These are phyloP conservation scores for Balaenoptera acutorostrata DNA, from an alignment of 2,113 vertebrate genomes.

Conservation along the genomic window DNA sequence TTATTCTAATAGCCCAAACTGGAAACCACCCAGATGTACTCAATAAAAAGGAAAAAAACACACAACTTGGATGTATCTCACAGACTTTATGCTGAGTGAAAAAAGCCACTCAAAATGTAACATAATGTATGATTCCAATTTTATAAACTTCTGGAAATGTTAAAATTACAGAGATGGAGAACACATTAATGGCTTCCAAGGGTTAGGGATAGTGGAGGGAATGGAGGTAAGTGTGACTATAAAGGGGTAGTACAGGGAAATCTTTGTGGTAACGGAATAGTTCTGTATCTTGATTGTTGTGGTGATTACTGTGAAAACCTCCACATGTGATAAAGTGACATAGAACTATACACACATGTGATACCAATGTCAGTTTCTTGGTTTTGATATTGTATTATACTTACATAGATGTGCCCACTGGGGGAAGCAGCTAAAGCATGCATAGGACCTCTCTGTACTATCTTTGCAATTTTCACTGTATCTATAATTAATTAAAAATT, in stretches of 20 bases:
- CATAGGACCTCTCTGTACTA: neutral
- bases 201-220: neutral
- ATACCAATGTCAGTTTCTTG: neutral
- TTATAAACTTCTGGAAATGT: neutral
- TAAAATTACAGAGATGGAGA: neutral
- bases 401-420: neutral
- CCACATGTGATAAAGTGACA: neutral
- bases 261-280: neutral
- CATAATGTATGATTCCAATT: neutral
- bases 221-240: neutral
- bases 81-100: neutral
- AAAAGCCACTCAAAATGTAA: neutral
- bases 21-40: neutral
- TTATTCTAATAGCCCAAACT: neutral
- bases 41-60: slow-evolving; percentile 11
- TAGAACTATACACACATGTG: neutral
- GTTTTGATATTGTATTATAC: neutral
- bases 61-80: neutral
- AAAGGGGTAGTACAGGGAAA: neutral
- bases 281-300: slow-evolving; percentile 10
- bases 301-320: neutral
- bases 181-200: neutral
- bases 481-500: slow-evolving; percentile 5
- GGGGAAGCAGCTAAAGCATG: neutral
- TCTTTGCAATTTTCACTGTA: neutral